Evolutionary conservation across 2,888 invertebrate genomes (phyloP), one percentile per base, ranked within the genome.

Genomic region (Gandaritis pyraliata): DNA sequence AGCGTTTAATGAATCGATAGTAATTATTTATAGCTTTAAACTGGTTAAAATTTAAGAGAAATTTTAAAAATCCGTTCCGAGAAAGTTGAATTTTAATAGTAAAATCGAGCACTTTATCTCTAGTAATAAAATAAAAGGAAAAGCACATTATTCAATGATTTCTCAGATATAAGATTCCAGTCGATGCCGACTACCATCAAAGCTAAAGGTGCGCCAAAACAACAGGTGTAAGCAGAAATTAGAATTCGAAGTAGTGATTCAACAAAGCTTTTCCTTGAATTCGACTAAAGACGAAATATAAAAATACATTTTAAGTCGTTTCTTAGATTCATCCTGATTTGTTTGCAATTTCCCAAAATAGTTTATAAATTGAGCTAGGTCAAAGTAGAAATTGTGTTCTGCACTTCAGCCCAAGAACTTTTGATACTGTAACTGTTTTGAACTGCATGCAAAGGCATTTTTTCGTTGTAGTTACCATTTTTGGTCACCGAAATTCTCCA

Each of bases 1-100:
- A 55, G 41, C 53, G 73, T 73, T 75, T 76, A 75, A 74, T 77
- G 74, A 78, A 78, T 80, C 70, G 72, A 76, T 65, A 66, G 73
- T 65, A 70, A 71, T 75, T 71, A 76, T 76, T 75, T 16, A 16
- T 15, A 41, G 11, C 70, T 76, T 74, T 63, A 51, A 61, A 68
- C 58, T 45, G 54, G 63, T 65, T 46, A 64, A 62, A 56, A 62
- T 61, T 58, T 49, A 60, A 64, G 59, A 66, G 64, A 59, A 61
- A 68, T 68, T 59, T 66, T 53, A 59, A 46, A 16, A 59, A 66
- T 65, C 64, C 50, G 64, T 70, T 65, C 48, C 58, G 43, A 47
- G 60, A 68, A 68, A 60, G 58, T 59, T 45, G 10, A 41, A 53
- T 60, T 61, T 48, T 43, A 15, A 38, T 53, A 54, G 54, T 59